Conservation (phyloP, 2,113 vertebrate genomes). For the Dipodomys stephensi region DNA sequence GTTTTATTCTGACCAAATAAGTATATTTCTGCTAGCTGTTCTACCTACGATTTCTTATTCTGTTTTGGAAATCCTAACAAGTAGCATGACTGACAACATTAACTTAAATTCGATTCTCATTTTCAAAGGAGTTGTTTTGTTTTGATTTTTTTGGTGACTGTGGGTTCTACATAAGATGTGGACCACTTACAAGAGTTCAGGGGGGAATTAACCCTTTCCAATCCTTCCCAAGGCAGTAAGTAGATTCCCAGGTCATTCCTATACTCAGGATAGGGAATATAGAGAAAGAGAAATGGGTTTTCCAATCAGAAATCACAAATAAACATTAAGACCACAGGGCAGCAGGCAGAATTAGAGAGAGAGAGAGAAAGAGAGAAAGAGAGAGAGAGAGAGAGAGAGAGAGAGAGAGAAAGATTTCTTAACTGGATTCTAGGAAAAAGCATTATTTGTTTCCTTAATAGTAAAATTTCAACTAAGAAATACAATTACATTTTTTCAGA, state of each 20-base stretch:
- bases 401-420: not conserved
- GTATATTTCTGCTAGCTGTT: not conserved
- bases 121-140: not conserved
- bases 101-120: not conserved
- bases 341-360: not conserved
- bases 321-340: not conserved
- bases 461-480: constrained; percentile 25
- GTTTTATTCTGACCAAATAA: not conserved
- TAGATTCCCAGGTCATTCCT: not conserved
- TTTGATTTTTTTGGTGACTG: not conserved
- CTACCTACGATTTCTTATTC: not conserved
- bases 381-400: not conserved
- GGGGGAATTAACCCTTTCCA: not conserved
- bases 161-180: not conserved
- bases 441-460: constrained; percentile 16
- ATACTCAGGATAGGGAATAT: not conserved
- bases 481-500: not conserved
- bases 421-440: not conserved
- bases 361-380: not conserved
- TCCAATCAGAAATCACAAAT: not conserved
- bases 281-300: not conserved
- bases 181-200: not conserved
- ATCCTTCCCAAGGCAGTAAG: not conserved
- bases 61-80: not conserved
- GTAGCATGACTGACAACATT: not conserved